These are phyloP conservation scores for Latrodectus geometricus DNA, from an alignment of 1,140 invertebrate species.

Conservation along the genomic window DNA sequence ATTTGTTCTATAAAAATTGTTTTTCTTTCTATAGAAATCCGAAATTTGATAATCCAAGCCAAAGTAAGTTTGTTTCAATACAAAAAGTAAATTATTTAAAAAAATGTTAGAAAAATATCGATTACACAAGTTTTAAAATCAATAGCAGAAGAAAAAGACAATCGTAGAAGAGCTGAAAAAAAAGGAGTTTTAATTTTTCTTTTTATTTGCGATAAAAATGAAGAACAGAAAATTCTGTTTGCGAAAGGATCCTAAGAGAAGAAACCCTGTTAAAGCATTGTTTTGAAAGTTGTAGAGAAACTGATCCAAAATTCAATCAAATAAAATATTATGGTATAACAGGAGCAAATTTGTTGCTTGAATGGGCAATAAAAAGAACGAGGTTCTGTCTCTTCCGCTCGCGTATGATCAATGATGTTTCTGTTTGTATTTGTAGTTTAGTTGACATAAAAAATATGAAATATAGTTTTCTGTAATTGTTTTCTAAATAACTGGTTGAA, in stretches of 20 bases:
- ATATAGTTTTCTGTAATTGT: neutral
- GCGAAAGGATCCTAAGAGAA: neutral
- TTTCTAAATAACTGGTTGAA: neutral
- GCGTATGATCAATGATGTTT: neutral
- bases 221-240: neutral
- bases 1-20: too few relatives aligned
- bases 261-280: neutral
- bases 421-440: neutral
- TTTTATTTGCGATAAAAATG: neutral
- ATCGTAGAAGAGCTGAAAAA: too few relatives aligned
- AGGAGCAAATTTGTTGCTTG: neutral
- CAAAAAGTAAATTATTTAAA: too few relatives aligned
- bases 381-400: neutral
- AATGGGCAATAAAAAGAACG: neutral
- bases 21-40: too few relatives aligned
- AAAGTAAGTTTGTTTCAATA: too few relatives aligned
- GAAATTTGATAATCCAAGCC: too few relatives aligned
- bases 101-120: too few relatives aligned
- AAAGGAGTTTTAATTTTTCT: neutral
- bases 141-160: too few relatives aligned
- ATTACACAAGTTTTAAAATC: too few relatives aligned
- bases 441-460: neutral
- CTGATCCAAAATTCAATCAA: constrained; percentile 16
- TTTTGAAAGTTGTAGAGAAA: neutral
- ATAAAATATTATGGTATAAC: neutral